Conservation (phyloP, 1,140 invertebrate genomes). For the Drosophila pallidifrons region DNA sequence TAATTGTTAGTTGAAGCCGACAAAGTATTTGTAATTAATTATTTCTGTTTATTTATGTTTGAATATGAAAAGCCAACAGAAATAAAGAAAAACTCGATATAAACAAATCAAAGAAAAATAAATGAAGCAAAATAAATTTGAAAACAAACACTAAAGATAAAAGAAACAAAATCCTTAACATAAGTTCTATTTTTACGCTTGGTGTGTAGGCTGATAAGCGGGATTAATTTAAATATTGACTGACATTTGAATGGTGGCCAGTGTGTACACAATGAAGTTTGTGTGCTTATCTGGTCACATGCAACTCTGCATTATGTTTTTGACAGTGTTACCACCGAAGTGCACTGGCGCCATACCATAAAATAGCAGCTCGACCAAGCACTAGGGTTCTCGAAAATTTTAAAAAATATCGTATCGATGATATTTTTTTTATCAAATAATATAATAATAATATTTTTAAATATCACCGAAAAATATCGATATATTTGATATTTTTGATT, state of each 20-base stretch:
- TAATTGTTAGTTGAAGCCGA: slow-evolving; percentile 68
- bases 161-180: neutral
- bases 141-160: slow-evolving; percentile 24
- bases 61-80: slow-evolving; percentile 22
- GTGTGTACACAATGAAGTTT: neutral
- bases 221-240: neutral
- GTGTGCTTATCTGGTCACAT: neutral
- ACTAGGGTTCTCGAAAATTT: too few relatives aligned
- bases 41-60: slow-evolving; percentile 36
- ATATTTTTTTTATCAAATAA: too few relatives aligned
- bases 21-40: slow-evolving; percentile 66
- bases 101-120: slow-evolving; percentile 14
- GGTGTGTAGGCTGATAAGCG: neutral
- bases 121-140: slow-evolving; percentile 32
- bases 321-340: neutral
- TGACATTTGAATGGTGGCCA: slow-evolving; percentile 12
- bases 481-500: too few relatives aligned
- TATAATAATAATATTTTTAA: too few relatives aligned
- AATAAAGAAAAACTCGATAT: slow-evolving; percentile 24
- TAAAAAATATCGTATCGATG: too few relatives aligned
- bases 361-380: too few relatives aligned
- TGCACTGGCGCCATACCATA: too few relatives aligned
- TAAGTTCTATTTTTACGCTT: neutral
- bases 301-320: slow-evolving; percentile 27
- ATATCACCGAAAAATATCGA: too few relatives aligned